Evolutionary conservation across 2,113 vertebrate species (phyloP), one percentile per base, ranked within the genome.

Genomic region (Pundamilia nyererei): DNA sequence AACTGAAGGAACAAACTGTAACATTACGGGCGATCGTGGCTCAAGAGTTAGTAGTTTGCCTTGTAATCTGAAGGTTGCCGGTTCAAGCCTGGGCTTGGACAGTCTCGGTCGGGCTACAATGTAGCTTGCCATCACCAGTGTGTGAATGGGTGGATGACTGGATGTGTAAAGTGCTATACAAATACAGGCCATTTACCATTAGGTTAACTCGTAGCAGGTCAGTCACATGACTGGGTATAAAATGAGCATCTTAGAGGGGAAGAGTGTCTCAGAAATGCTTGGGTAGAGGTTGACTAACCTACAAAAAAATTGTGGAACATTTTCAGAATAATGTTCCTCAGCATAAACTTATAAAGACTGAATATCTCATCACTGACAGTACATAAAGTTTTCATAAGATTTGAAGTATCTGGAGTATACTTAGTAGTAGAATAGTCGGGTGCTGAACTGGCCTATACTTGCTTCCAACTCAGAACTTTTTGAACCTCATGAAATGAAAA

Each of bases 41-140:
- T 19, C 17, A 19, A 5, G 47, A 19, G 8, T 26, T 26, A 3
- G 24, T 26, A 26, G 24, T 51, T 51, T 0, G 1, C 49, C 49
- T 51, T 51, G 49, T 51, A 51, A 51, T 51, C 5, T 0, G 5
- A 51, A n/a, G 49, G 49, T 51, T 51, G 9, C 49, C 1, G 3
- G 9, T n/a, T 51, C 1, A 0, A 51, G 49, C 49, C 49, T 1
- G 0, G 49, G 9, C 19, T 51, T 51, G 9, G 49, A 1, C 3
- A 5, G 19, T n/a, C 49, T 10, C 1, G 0, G 56, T 60, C 1
- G 1, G 56, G 56, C 26, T 60, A 17, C 56, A 60, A 31, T 60
- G 8, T 60, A 60, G 56, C 56, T 60, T 60, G 8, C 26, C 26
- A 4, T 60, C 56, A 31, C 56, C 26, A 14, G 10, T 54, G 53